Percentiles rank a stretch among this genome's conserved stretches.
phyloP scores from a whole-genome alignment of 2,113 vertebrate genomes.

The Corydoras maculifer region DNA sequence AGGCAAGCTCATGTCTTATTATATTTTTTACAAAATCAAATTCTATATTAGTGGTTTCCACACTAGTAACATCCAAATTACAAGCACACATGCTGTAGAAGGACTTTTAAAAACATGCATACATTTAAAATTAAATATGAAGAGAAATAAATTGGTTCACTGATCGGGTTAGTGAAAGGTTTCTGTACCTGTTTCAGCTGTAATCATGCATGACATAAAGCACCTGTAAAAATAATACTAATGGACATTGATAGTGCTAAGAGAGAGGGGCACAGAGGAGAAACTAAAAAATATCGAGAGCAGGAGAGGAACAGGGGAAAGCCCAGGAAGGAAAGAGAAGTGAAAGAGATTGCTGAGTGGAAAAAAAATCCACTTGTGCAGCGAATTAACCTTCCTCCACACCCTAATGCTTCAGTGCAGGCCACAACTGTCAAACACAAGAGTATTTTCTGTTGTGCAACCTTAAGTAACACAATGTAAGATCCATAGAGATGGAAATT shows the following conservation, averaged over 20 bases:
- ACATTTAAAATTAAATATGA: neutral
- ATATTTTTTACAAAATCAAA: neutral
- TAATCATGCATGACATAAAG: conserved; percentile 24
- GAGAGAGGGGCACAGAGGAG: conserved; percentile 11
- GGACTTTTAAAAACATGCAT: neutral
- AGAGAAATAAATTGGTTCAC: neutral
- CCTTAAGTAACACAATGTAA: neutral
- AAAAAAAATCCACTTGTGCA: conserved; percentile 26
- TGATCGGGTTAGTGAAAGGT: conserved; percentile 22
- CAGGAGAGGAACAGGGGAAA: conserved; percentile 38
- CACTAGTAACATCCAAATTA: neutral
- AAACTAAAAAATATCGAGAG: conserved; percentile 12
- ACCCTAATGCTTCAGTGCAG: neutral
- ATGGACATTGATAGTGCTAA: conserved; percentile 9
- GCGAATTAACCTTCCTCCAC: conserved; percentile 7
- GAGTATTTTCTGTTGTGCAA: neutral
- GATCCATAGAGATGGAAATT: neutral
- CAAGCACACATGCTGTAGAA: conserved; percentile 8
- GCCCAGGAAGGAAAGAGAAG: conserved; percentile 43
- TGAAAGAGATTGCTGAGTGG: conserved; percentile 37
- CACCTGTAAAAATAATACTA: conserved; percentile 13
- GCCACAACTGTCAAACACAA: neutral
- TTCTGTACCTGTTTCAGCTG: conserved; percentile 39
- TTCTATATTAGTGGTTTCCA: neutral
- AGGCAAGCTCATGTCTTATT: neutral